Conservation (phyloP, 2,113 vertebrate genomes). For the Dryoscopus gambensis region DNA sequence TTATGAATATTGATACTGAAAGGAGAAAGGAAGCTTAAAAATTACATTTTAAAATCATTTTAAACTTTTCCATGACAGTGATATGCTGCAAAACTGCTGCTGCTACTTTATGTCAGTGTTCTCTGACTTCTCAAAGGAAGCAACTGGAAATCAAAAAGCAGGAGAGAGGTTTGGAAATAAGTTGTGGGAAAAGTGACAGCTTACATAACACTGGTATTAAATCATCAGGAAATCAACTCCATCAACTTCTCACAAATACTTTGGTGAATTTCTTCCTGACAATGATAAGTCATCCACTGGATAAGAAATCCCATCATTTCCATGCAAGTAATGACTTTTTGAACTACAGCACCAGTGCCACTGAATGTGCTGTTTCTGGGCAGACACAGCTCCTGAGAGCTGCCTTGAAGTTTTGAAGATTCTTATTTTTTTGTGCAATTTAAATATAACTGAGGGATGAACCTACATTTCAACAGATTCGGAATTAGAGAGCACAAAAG, state of each 20-base stretch:
- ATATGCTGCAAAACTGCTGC: background rate
- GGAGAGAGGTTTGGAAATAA: background rate
- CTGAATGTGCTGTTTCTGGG: background rate
- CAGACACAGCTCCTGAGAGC: background rate
- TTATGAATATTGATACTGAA: background rate
- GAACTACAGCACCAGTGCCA: background rate
- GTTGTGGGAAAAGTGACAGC: background rate
- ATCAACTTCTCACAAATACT: background rate
- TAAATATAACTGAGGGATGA: background rate
- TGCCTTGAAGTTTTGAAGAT: background rate
- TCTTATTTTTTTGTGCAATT: background rate
- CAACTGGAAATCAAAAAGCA: background rate
- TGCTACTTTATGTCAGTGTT: background rate
- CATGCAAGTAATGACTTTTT: background rate
- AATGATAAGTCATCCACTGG: background rate
- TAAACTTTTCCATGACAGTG: background rate
- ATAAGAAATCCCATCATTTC: background rate
- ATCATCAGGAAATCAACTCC: background rate
- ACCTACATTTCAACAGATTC: background rate
- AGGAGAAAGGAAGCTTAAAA: background rate
- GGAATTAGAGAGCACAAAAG: background rate
- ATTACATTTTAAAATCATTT: background rate
- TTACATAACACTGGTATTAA: conserved; percentile 10
- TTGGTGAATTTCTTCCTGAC: background rate
- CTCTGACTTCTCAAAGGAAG: background rate